Evolutionary conservation across 2,888 invertebrate genomes (phyloP).

Genomic region (Lapara coniferarum): DNA sequence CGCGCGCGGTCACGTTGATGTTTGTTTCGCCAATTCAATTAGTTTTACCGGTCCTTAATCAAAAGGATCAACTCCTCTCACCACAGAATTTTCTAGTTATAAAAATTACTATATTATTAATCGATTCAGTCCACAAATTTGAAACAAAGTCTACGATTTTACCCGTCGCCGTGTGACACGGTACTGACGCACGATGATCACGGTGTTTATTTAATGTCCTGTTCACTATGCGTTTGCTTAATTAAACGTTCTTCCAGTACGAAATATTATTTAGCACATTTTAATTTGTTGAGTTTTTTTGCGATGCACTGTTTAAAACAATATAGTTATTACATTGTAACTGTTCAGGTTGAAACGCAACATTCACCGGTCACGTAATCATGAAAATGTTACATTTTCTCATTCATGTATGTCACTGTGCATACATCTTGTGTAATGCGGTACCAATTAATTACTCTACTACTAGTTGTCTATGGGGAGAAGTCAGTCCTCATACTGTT

Average conservation of each 20-base stretch:
- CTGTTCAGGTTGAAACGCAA: slow-evolving; percentile 75
- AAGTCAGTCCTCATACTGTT: slow-evolving; percentile 77
- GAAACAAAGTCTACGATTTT: slow-evolving; percentile 81
- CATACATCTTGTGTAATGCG: slow-evolving; percentile 67
- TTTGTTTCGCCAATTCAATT: slow-evolving; percentile 55
- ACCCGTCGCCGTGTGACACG: slow-evolving; percentile 63
- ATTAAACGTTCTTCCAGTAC: slow-evolving; percentile 79
- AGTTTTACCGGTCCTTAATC: slow-evolving; percentile 71
- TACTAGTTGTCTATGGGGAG: slow-evolving; percentile 82
- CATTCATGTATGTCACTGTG: slow-evolving; percentile 54
- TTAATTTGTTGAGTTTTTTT: slow-evolving; percentile 77
- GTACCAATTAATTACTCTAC: slow-evolving; percentile 76
- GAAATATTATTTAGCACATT: slow-evolving; percentile 80
- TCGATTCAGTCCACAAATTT: slow-evolving; percentile 82
- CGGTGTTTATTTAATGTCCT: slow-evolving; percentile 73
- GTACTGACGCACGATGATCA: slow-evolving; percentile 61
- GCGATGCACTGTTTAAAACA: slow-evolving; percentile 82
- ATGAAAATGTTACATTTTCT: slow-evolving; percentile 56
- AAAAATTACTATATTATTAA: slow-evolving; percentile 78
- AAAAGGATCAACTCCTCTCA: slow-evolving; percentile 80
- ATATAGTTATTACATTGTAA: slow-evolving; percentile 72
- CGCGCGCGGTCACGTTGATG: slow-evolving; percentile 61
- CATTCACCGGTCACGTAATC: slow-evolving; percentile 57
- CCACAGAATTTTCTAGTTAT: slow-evolving; percentile 82
- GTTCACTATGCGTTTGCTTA: slow-evolving; percentile 80